A percentile compares a stretch with the other conserved stretches of the same genome.
Evolutionary conservation across 2,888 invertebrate genomes (phyloP).

Genomic region (Gymnocheta viridis): DNA sequence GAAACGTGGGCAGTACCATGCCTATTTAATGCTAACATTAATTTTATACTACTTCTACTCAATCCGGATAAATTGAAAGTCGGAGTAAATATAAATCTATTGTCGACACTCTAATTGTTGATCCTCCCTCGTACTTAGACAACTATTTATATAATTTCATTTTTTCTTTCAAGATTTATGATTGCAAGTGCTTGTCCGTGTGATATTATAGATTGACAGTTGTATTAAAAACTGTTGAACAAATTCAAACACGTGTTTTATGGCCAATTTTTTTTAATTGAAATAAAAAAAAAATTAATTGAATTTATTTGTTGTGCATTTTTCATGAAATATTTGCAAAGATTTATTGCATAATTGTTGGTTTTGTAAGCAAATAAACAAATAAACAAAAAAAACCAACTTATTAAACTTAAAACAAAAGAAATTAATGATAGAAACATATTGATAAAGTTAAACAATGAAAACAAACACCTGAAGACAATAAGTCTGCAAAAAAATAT

Average conservation of each 20-base stretch:
- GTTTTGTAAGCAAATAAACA: constrained; percentile 53
- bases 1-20: too few species aligned
- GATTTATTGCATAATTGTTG: constrained; percentile 68
- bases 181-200: constrained; percentile 59
- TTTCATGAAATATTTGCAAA: constrained; percentile 52
- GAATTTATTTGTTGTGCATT: constrained; percentile 61
- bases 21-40: too few species aligned
- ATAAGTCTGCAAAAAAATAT: constrained; percentile 33
- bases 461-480: constrained; percentile 63
- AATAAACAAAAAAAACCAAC: constrained; percentile 17
- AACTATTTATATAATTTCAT: constrained; percentile 28
- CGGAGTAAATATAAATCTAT: too few species aligned
- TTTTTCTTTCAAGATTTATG: constrained; percentile 51
- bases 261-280: constrained; percentile 20
- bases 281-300: constrained; percentile 54
- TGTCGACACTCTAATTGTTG: background rate
- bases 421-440: constrained; percentile 60
- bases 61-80: too few species aligned
- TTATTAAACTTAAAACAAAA: constrained; percentile 33
- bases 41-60: too few species aligned
- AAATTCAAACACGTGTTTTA: constrained; percentile 69
- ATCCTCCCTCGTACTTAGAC: constrained; percentile 3
- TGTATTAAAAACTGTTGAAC: constrained; percentile 58
- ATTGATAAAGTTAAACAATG: constrained; percentile 47
- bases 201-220: constrained; percentile 64